These are phyloP conservation scores for Amblyraja radiata DNA, from an alignment of 2,797 vertebrate species.

Conservation along the genomic window DNA sequence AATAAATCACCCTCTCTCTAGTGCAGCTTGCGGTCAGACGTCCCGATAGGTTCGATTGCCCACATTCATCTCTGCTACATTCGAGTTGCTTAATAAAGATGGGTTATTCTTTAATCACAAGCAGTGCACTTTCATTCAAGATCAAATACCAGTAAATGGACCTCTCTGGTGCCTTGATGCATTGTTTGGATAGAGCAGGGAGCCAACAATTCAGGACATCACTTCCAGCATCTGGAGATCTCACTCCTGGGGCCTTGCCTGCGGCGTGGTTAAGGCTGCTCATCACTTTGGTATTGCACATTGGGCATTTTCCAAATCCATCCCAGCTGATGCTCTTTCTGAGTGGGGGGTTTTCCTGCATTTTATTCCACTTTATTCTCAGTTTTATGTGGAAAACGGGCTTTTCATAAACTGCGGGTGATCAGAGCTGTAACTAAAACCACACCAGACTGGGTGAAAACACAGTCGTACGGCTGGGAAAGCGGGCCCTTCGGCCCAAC, in stretches of 20 bases:
- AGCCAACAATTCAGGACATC: neutral
- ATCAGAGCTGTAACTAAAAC: neutral
- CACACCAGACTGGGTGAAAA: neutral
- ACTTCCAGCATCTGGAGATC: neutral
- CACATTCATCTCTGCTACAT: too few relatives aligned
- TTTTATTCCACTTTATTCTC: neutral
- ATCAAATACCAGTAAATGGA: neutral
- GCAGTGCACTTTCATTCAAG: neutral
- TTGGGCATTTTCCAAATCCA: neutral
- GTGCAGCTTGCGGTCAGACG: neutral
- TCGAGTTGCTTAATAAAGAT: too few relatives aligned
- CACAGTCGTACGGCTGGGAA: too few relatives aligned
- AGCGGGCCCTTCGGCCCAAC: too few relatives aligned
- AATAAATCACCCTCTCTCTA: neutral
- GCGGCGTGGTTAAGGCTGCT: neutral
- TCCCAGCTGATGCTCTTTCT: neutral
- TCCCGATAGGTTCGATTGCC: neutral
- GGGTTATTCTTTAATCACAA: neutral
- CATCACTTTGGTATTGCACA: neutral
- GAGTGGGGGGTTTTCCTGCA: neutral
- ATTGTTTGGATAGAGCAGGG: neutral
- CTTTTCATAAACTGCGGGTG: slow-evolving; percentile 7
- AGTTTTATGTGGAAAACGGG: neutral
- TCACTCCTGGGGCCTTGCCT: neutral
- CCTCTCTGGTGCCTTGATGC: neutral